Conservation (phyloP, 2,888 invertebrate genomes). For the Andrena bicolor region DNA sequence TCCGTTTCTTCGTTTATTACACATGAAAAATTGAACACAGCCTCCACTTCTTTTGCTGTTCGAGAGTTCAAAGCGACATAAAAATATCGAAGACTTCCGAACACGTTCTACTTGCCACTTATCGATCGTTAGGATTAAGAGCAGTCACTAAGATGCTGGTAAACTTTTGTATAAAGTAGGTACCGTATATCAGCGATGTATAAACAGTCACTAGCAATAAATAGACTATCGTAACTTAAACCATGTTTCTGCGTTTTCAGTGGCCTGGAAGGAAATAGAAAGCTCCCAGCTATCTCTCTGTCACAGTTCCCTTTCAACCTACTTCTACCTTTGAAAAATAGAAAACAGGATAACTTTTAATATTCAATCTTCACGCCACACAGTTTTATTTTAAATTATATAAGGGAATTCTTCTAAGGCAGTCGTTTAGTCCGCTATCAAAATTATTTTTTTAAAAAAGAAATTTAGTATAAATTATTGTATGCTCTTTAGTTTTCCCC, state of each 20-base stretch:
- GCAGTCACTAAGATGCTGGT: slow-evolving; percentile 57
- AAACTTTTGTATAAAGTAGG: slow-evolving; percentile 78
- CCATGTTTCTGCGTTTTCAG: not conserved
- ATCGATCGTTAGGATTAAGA: not conserved
- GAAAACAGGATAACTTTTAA: not conserved
- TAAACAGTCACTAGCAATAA: slow-evolving; percentile 67
- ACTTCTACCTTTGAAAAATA: not conserved
- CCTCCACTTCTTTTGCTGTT: not conserved
- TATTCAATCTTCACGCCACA: too few relatives aligned
- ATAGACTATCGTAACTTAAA: slow-evolving; percentile 38
- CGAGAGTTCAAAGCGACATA: too few relatives aligned
- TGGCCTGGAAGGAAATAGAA: not conserved
- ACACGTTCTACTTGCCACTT: not conserved
- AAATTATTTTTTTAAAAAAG: too few relatives aligned
- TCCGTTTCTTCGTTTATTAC: too few relatives aligned
- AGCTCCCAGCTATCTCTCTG: not conserved
- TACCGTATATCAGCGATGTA: slow-evolving; percentile 47
- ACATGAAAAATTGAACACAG: too few relatives aligned
- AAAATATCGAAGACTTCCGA: too few relatives aligned
- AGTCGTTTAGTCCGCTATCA: too few relatives aligned
- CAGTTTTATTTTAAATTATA: too few relatives aligned
- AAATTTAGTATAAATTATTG: too few relatives aligned
- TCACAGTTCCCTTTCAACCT: too few relatives aligned
- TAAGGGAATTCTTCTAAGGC: too few relatives aligned
- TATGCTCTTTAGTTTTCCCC: too few relatives aligned